These are phyloP conservation scores for Temnothorax nylanderi DNA, from an alignment of 1,140 invertebrate species.

Conservation along the genomic window DNA sequence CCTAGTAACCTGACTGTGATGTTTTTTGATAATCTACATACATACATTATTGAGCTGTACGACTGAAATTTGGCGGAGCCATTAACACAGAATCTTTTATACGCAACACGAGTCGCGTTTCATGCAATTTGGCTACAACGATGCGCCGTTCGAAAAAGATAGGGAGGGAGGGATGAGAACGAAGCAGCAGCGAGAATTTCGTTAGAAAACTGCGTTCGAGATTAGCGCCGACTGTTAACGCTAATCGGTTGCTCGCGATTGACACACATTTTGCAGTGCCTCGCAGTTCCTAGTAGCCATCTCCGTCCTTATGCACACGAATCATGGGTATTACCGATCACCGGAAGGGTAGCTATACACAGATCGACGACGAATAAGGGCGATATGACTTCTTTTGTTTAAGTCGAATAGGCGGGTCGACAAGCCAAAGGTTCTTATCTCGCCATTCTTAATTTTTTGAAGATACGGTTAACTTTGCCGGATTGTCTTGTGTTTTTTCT, in stretches of 20 bases:
- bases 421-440: constrained; percentile 34
- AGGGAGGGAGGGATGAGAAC: background rate
- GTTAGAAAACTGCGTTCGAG: constrained; percentile 50
- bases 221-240: constrained; percentile 45
- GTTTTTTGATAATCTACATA: constrained; percentile 80
- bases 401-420: constrained; percentile 9
- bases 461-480: background rate
- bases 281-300: constrained; percentile 77
- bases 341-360: constrained; percentile 39
- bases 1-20: constrained; percentile 80
- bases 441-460: constrained; percentile 1
- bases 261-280: constrained; percentile 73
- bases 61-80: constrained; percentile 62
- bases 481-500: background rate
- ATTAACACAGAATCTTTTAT: constrained; percentile 43
- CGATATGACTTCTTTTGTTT: constrained; percentile 27
- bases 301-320: constrained; percentile 73
- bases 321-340: constrained; percentile 56
- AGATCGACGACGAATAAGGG: constrained; percentile 20
- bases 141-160: constrained; percentile 1
- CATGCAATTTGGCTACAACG: constrained; percentile 37
- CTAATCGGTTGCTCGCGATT: constrained; percentile 43
- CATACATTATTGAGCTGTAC: constrained; percentile 67
- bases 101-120: constrained; percentile 40
- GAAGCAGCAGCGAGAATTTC: constrained; percentile 28